A percentile compares a stretch with the other conserved stretches of the same genome.
Evolutionary conservation across 2,113 vertebrate species (phyloP).

Genomic region (Ciconia stormi): DNA sequence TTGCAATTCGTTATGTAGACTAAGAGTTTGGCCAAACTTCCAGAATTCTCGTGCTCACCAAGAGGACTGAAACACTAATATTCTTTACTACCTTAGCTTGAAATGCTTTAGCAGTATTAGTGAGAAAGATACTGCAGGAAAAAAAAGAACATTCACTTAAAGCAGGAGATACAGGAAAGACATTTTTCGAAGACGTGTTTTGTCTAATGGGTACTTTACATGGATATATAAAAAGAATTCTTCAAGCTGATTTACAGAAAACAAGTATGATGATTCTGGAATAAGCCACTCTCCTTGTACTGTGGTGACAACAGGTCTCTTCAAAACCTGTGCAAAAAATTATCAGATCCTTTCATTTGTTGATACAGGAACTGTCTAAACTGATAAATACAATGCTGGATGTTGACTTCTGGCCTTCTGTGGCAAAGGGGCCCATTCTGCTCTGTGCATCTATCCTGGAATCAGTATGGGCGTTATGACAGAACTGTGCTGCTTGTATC

Average conservation of each 20-base stretch:
- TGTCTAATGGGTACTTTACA: not conserved
- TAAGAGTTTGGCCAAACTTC: not conserved
- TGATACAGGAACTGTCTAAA: not conserved
- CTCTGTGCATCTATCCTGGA: not conserved
- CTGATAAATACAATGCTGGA: not conserved
- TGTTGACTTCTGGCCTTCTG: not conserved
- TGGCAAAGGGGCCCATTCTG: not conserved
- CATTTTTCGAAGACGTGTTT: not conserved
- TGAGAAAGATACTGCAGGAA: not conserved
- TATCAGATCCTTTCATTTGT: not conserved
- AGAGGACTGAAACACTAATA: not conserved
- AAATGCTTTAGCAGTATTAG: not conserved
- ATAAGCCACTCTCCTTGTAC: not conserved
- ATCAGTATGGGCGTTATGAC: not conserved
- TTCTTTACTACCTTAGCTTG: not conserved
- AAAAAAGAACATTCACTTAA: not conserved
- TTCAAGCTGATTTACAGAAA: not conserved
- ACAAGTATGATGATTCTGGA: not conserved
- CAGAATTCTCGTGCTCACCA: not conserved
- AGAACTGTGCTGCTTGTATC: not conserved
- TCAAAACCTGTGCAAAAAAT: not conserved
- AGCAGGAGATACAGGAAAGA: not conserved
- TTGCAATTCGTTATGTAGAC: not conserved
- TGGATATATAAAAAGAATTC: not conserved
- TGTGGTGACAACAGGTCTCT: not conserved